A percentile compares a stretch with the other conserved stretches of the same genome.
phyloP scores from a whole-genome alignment of 2,113 vertebrate species.

The Mormyrus lacerda region DNA sequence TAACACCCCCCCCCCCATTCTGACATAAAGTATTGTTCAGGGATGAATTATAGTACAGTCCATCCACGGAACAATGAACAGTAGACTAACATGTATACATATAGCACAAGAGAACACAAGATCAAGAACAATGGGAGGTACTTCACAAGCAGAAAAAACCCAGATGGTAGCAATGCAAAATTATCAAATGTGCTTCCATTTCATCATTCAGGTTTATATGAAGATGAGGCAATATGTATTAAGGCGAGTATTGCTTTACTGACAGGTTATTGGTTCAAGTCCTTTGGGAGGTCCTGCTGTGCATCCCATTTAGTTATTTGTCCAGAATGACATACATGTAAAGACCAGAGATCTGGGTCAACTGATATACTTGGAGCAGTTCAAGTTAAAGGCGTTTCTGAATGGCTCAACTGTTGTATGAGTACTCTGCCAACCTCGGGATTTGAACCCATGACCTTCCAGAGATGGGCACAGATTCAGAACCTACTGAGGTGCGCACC shows the following conservation, averaged over 20 bases:
- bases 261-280: not conserved
- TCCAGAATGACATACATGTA: not conserved
- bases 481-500: not conserved
- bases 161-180: not conserved
- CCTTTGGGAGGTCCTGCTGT: not conserved
- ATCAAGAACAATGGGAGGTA: not conserved
- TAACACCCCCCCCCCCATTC: not conserved
- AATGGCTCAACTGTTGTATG: not conserved
- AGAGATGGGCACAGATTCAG: not conserved
- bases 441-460: not conserved
- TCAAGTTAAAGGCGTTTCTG: not conserved
- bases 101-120: not conserved
- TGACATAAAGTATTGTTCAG: not conserved
- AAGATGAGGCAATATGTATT: not conserved
- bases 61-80: not conserved
- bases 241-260: not conserved
- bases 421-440: not conserved
- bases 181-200: not conserved
- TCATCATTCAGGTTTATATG: not conserved
- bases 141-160: not conserved
- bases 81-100: not conserved
- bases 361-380: not conserved
- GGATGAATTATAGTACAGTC: not conserved
- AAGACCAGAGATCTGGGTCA: not conserved
- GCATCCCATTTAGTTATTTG: not conserved